Percentiles rank a stretch among this genome's conserved stretches.
Evolutionary conservation across 2,113 vertebrate species (phyloP).

Genomic region (Redunca redunca): DNA sequence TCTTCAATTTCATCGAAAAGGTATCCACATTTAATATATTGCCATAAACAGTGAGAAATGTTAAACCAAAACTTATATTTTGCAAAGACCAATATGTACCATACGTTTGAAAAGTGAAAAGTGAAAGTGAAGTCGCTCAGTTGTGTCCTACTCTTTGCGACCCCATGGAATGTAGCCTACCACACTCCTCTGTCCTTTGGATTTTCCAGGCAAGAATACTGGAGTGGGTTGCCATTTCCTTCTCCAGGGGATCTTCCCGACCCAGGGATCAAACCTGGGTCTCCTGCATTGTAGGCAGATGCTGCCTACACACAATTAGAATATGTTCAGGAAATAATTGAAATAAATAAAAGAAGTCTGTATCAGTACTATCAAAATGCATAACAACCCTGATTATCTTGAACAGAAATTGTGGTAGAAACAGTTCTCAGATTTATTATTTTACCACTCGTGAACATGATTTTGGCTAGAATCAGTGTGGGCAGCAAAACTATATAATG

Average conservation of each 20-base stretch:
- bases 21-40: constrained; percentile 75
- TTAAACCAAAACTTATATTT: not conserved
- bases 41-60: not conserved
- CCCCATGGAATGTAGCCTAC: not conserved
- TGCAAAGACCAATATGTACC: not conserved
- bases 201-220: not conserved
- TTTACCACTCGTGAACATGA: not conserved
- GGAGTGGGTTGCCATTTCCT: not conserved
- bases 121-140: not conserved
- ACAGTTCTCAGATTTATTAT: not conserved
- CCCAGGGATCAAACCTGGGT: not conserved
- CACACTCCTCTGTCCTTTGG: not conserved
- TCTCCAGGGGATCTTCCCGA: not conserved
- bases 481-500: not conserved
- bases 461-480: not conserved
- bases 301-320: not conserved
- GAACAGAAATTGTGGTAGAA: not conserved
- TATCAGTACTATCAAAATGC: not conserved
- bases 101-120: not conserved
- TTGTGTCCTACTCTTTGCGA: not conserved
- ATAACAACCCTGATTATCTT: not conserved
- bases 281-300: not conserved
- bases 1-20: constrained; percentile 97
- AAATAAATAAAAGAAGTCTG: not conserved
- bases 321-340: not conserved